Conservation (phyloP, 1,140 invertebrate genomes). For the Lepidurus apus region DNA sequence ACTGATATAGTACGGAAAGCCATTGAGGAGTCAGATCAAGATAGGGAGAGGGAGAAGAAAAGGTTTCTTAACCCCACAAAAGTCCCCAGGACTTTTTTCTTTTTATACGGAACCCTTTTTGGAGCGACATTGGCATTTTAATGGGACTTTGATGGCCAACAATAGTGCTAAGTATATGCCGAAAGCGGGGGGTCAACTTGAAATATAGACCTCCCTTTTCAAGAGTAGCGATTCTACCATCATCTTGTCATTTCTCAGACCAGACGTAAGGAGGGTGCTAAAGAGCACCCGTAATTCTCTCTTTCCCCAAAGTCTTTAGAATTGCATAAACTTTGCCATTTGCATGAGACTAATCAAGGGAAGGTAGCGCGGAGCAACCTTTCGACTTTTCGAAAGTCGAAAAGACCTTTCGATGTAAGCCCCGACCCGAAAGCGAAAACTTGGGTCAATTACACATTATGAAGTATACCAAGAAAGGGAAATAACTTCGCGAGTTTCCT, state of each 20-base stretch:
- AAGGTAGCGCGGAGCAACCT: no score
- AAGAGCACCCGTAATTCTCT: neutral
- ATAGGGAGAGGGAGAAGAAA: neutral
- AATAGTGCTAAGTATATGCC: neutral
- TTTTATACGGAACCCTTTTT: neutral
- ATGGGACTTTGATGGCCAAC: conserved; percentile 9
- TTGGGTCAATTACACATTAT: no score
- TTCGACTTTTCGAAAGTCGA: no score
- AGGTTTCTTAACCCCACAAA: neutral
- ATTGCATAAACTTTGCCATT: no score
- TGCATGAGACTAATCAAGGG: no score
- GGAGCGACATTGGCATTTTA: neutral
- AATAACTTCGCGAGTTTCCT: no score
- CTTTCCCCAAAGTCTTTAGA: no score
- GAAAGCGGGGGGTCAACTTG: neutral
- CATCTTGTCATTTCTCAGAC: neutral
- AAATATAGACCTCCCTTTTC: neutral
- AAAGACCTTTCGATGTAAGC: no score
- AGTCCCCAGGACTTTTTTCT: neutral
- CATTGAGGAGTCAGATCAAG: neutral
- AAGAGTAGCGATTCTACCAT: neutral
- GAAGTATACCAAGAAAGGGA: no score
- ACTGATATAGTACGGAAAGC: neutral
- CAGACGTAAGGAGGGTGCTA: neutral
- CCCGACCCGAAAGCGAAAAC: no score